Evolutionary conservation across 64 coral and sea anemone genomes (phyloP).

Genomic region (Montipora foliosa): DNA sequence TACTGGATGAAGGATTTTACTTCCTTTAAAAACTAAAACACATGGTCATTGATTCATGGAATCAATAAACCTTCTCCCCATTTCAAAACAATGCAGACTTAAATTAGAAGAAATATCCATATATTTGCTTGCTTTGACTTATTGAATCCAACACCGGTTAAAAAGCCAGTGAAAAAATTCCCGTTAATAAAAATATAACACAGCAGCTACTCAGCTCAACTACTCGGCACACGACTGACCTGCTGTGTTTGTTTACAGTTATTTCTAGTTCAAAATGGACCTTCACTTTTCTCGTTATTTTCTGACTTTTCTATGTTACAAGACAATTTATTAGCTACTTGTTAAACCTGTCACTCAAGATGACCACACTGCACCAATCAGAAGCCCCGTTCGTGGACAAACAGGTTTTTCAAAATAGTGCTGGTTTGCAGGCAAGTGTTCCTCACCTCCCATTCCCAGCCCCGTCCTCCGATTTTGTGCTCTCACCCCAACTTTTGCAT

Average conservation of each 20-base stretch:
- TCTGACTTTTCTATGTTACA: background rate
- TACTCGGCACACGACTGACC: background rate
- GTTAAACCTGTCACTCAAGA: background rate
- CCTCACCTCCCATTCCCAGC: background rate
- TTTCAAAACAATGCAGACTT: background rate
- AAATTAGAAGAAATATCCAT: background rate
- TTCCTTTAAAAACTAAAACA: background rate
- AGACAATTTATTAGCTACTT: background rate
- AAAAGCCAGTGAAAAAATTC: background rate
- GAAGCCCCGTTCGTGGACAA: no score
- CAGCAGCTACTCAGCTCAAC: background rate
- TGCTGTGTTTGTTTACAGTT: background rate
- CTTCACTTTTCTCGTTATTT: background rate
- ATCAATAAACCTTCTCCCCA: background rate
- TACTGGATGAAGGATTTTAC: background rate
- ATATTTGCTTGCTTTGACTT: background rate
- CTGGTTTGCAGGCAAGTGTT: background rate
- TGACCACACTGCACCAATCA: no score
- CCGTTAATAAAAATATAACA: background rate
- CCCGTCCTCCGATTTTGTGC: background rate
- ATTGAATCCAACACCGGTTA: background rate
- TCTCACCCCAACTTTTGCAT: no score
- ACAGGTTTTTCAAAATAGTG: no score
- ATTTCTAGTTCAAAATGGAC: background rate
- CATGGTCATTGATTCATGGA: background rate